Conservation (phyloP, 2,797 vertebrate genomes). For the Periparus ater region DNA sequence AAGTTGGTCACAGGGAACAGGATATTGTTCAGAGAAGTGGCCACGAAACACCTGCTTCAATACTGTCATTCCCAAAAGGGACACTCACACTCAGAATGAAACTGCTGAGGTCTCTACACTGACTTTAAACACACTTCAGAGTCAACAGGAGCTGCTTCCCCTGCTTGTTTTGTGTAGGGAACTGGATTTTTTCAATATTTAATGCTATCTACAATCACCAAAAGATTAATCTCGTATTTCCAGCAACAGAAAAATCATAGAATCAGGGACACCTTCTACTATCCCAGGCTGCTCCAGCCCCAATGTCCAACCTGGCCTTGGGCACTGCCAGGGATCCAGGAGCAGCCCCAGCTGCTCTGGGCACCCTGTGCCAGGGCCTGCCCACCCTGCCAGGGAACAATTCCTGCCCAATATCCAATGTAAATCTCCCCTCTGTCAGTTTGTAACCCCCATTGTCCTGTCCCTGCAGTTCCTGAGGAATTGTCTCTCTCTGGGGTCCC, state of each 20-base stretch:
- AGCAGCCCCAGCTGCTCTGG: background rate
- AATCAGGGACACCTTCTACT: background rate
- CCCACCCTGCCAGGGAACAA: background rate
- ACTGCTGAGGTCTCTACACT: background rate
- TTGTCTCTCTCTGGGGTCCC: background rate
- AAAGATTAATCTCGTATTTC: background rate
- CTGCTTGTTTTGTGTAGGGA: background rate
- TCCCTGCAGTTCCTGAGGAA: background rate
- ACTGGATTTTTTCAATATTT: background rate
- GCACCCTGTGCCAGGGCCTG: background rate
- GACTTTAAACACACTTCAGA: background rate
- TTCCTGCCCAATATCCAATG: background rate
- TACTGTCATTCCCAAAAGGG: background rate
- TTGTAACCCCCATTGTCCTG: background rate
- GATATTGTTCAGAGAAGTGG: background rate
- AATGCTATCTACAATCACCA: background rate
- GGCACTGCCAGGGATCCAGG: background rate
- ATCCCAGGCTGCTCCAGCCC: background rate
- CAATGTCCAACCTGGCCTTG: background rate
- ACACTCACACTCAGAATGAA: background rate
- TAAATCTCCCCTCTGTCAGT: fast-evolving
- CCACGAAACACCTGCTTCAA: background rate
- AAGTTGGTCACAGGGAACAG: background rate
- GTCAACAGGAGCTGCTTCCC: background rate
- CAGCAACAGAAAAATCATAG: background rate